A percentile compares a stretch with the other conserved stretches of the same genome.
Conservation (phyloP, 2,113 vertebrate genomes). For the Theristicus caerulescens region DNA sequence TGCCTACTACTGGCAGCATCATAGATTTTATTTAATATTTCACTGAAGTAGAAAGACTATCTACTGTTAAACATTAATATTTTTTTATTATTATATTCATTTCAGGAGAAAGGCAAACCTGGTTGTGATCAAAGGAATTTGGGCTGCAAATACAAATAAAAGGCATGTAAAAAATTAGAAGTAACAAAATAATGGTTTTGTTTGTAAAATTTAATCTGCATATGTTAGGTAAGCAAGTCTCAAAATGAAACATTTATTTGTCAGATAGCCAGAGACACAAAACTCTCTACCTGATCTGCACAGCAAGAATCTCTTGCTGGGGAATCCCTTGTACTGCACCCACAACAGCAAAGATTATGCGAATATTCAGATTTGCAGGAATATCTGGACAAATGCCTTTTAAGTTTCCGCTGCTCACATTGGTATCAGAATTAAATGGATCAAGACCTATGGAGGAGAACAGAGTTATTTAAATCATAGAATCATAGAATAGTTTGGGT, state of each 20-base stretch:
- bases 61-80: not conserved
- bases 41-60: not conserved
- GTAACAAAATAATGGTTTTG: not conserved
- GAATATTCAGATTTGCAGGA: conserved; percentile 82
- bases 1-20: not conserved
- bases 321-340: conserved; percentile 76
- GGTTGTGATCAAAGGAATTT: not conserved
- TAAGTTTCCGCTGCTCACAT: not conserved
- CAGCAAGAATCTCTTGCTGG: conserved; percentile 76
- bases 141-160: not conserved
- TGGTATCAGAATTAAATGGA: not conserved
- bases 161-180: not conserved
- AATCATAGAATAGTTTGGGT: not conserved
- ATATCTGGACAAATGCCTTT: conserved; percentile 76
- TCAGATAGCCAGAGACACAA: not conserved
- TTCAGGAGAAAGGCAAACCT: not conserved
- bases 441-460: conserved; percentile 13
- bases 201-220: not conserved
- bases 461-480: not conserved
- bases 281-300: conserved; percentile 81
- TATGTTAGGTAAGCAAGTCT: not conserved
- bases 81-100: not conserved
- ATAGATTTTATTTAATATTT: not conserved
- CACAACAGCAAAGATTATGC: conserved; percentile 72
- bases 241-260: not conserved